phyloP scores from a whole-genome alignment of 2,113 vertebrate species.

The Rhipidura dahli region DNA sequence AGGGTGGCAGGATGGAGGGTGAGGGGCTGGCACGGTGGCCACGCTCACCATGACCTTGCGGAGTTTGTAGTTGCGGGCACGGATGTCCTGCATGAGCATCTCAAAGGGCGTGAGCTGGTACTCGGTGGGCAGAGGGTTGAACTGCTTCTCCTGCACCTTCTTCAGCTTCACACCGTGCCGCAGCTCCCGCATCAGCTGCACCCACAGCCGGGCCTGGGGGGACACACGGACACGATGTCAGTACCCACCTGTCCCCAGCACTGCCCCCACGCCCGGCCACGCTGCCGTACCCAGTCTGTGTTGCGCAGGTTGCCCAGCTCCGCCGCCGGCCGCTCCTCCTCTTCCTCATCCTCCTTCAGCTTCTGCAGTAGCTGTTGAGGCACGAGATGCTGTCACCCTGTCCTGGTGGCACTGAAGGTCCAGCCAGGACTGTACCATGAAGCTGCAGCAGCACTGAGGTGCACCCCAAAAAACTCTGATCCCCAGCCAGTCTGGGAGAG shows the following conservation, averaged over 20 bases:
- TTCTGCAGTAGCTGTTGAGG: conserved; percentile 86
- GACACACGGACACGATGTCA: fast-evolving
- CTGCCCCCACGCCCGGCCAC: fast-evolving
- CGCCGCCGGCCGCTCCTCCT: conserved; percentile 63
- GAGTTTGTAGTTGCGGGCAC: conserved; percentile 88
- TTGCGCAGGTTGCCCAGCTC: conserved; percentile 87
- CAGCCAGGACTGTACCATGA: fast-evolving
- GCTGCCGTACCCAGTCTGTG: conserved; percentile 86
- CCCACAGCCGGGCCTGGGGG: conserved; percentile 89
- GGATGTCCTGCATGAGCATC: conserved; percentile 98
- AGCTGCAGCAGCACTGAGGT: not conserved
- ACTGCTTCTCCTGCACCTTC: conserved; percentile 92
- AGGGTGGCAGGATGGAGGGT: not conserved
- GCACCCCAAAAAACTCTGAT: not conserved
- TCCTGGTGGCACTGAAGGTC: not conserved
- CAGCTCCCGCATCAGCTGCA: conserved; percentile 95
- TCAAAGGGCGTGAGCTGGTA: conserved; percentile 96
- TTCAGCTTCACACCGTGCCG: conserved; percentile 93
- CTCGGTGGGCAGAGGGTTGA: conserved; percentile 89
- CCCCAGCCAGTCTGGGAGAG: not conserved
- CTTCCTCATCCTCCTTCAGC: conserved; percentile 77
- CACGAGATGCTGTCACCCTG: not conserved
- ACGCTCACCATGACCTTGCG: conserved; percentile 93
- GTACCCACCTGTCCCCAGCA: fast-evolving
- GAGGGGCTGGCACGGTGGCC: fast-evolving